Evolutionary conservation across 2,113 vertebrate species (phyloP), one percentile per base, ranked within the genome.

Genomic region (Pseudonaja textilis): DNA sequence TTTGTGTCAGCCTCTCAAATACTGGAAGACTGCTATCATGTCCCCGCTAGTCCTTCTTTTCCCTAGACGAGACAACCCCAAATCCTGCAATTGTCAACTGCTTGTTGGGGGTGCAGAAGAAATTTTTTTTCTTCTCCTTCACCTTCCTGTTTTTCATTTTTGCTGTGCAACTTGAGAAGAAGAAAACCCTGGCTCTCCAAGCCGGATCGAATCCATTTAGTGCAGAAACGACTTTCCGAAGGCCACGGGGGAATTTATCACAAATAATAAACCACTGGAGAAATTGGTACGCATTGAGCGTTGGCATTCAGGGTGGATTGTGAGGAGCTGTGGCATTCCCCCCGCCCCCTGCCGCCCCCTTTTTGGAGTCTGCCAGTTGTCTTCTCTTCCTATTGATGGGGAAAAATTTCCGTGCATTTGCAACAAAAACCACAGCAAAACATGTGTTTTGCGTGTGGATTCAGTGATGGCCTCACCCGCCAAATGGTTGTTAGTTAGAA

Each of bases 141-240:
- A 93, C 93, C 92, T 95, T 95, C 94, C 92, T 93, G 69, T 90
- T 34, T 59, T 22, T 94, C 91, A 45, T 93, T 91, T 91, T 55
- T 29, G 0, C 25, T 50, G 0, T 64, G 91, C 87, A 91, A 88
- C 42, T 90, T 1, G 39, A 93, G 91, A 92, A 26, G 74, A 86
- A 54, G 0, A 47, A 42, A 34, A 85, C n/a, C 1, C 59, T 5
- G 2, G 61, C 92, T 91, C 85, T 91, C 87, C 74, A 59, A 39
- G 74, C 74, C 42, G 74, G 34, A 81, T 81, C 74, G 18, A 81
- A 81, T 81, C 74, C 74, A 81, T 81, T 89, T 89, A 89, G 22
- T 54, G 85, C 92, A 29, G 92, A 88, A 29, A 64, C 22, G 64
- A 92, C 85, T 89, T 39, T 91, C 89, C 0, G 54, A 85, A 42